Conservation (phyloP, 1,140 invertebrate species). For the Rhizoglyphus robini region DNA sequence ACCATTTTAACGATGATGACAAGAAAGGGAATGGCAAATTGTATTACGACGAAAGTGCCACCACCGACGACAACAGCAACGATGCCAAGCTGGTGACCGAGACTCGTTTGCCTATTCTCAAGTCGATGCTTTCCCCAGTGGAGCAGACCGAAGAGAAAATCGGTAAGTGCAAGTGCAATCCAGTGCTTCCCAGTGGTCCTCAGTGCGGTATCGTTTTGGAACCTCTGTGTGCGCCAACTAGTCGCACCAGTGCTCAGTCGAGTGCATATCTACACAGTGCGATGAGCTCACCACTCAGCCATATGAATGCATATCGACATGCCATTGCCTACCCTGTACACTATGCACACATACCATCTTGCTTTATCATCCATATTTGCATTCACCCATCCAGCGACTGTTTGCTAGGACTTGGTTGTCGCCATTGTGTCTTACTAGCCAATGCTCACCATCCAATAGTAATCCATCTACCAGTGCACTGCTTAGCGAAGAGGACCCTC, state of each 20-base stretch:
- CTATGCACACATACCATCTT: neutral
- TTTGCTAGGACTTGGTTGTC: too few relatives aligned
- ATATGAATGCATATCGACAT: neutral
- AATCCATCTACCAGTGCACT: too few relatives aligned
- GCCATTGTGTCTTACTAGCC: too few relatives aligned
- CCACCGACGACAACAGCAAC: slow-evolving; percentile 3
- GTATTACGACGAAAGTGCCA: neutral
- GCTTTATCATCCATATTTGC: neutral
- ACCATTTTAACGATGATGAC: neutral
- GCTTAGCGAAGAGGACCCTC: too few relatives aligned
- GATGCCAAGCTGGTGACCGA: neutral
- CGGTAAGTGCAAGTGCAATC: neutral
- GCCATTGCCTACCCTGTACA: too few relatives aligned
- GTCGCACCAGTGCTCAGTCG: too few relatives aligned
- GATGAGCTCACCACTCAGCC: neutral
- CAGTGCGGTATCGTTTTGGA: too few relatives aligned
- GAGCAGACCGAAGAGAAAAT: slow-evolving; percentile 18
- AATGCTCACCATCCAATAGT: too few relatives aligned
- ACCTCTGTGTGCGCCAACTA: too few relatives aligned
- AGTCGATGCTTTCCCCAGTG: slow-evolving; percentile 18
- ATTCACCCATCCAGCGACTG: neutral
- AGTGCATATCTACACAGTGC: neutral
- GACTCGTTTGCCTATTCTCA: slow-evolving; percentile 15
- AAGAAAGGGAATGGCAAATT: neutral
- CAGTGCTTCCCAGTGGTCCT: neutral